phyloP scores from a whole-genome alignment of 2,888 invertebrate species.

The Cantharis rustica region DNA sequence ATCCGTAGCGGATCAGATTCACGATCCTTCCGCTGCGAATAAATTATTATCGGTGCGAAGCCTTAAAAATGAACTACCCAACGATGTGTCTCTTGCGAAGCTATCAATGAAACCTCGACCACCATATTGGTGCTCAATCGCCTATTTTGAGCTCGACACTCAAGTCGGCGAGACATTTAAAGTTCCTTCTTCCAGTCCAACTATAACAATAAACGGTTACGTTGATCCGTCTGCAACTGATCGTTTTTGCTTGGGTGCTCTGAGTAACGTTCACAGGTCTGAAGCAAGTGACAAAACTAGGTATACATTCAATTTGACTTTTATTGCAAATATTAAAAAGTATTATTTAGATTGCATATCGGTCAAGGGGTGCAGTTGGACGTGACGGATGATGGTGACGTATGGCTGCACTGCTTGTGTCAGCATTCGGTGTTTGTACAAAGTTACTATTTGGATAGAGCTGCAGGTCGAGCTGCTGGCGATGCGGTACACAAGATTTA shows the following conservation, averaged over 20 bases:
- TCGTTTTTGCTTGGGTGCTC: slow-evolving; percentile 95
- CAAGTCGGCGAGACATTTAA: slow-evolving; percentile 93
- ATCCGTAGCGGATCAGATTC: slow-evolving; percentile 45
- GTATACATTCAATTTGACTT: slow-evolving; percentile 54
- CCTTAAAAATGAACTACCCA: slow-evolving; percentile 51
- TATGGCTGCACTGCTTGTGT: slow-evolving; percentile 94
- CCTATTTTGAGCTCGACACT: slow-evolving; percentile 97
- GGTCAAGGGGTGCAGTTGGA: slow-evolving; percentile 97
- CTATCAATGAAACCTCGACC: slow-evolving; percentile 89
- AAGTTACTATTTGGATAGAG: slow-evolving; percentile 96
- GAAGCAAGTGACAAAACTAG: slow-evolving; percentile 93
- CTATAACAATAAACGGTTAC: slow-evolving; percentile 87
- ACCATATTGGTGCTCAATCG: slow-evolving; percentile 99
- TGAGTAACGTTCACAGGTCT: slow-evolving; percentile 97
- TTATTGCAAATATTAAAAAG: not conserved
- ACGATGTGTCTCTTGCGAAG: slow-evolving; percentile 59
- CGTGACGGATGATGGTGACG: slow-evolving; percentile 92
- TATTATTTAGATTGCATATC: slow-evolving; percentile 74
- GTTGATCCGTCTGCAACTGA: slow-evolving; percentile 98
- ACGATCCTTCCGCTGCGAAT: slow-evolving; percentile 57
- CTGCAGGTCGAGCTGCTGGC: slow-evolving; percentile 94
- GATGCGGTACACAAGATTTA: slow-evolving; percentile 99
- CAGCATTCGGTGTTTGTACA: slow-evolving; percentile 99
- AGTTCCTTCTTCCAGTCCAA: slow-evolving; percentile 86
- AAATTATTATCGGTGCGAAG: slow-evolving; percentile 51